Evolutionary conservation across 2,113 vertebrate species (phyloP).

Genomic region (Bettongia penicillata): DNA sequence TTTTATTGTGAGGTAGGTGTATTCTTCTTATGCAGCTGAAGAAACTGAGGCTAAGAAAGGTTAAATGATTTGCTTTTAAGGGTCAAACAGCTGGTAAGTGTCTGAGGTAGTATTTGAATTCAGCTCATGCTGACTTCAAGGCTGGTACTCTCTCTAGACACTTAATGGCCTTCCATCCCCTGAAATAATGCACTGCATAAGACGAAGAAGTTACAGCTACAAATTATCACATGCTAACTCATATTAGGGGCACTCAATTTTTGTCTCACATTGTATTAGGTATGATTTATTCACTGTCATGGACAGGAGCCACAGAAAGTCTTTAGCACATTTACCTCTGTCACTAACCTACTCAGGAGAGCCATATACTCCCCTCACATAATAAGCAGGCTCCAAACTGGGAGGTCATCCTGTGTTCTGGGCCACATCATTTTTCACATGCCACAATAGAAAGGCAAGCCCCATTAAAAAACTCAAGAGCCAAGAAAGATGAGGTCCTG

Average conservation of each 20-base stretch:
- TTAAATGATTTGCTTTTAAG: not conserved
- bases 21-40: not conserved
- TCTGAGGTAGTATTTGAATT: not conserved
- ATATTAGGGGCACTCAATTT: not conserved
- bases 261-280: not conserved
- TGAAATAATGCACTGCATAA: not conserved
- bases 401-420: not conserved
- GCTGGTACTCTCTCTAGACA: not conserved
- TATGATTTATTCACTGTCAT: not conserved
- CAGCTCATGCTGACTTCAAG: not conserved
- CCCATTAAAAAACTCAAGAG: not conserved
- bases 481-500: not conserved
- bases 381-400: not conserved
- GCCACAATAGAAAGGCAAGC: not conserved
- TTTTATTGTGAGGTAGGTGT: not conserved
- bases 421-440: not conserved
- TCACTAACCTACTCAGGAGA: not conserved
- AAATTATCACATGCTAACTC: not conserved
- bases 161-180: not conserved
- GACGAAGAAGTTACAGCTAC: not conserved
- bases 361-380: not conserved
- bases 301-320: not conserved
- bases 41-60: not conserved
- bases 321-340: not conserved
- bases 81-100: not conserved